These are phyloP conservation scores for Alligator sinensis DNA, from an alignment of 2,113 vertebrate genomes.

Conservation along the genomic window DNA sequence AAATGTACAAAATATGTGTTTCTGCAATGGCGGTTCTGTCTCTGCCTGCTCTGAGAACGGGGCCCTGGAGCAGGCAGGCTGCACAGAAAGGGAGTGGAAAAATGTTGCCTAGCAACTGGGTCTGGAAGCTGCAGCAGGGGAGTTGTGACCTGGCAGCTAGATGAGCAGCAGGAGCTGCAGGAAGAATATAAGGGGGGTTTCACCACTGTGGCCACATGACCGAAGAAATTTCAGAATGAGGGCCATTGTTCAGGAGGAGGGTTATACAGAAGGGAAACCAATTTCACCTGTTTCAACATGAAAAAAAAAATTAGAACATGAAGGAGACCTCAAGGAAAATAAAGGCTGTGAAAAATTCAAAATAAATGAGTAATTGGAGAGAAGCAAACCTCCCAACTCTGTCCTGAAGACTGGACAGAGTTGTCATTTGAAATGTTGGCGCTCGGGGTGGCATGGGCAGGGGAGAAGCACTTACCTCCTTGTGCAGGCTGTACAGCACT, in stretches of 20 bases:
- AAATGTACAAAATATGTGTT: not conserved
- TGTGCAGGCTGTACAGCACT: too few relatives aligned
- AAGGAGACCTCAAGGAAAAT: not conserved
- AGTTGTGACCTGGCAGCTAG: constrained; percentile 46
- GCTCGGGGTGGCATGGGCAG: too few relatives aligned
- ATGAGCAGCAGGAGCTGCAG: not conserved
- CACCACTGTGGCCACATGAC: not conserved
- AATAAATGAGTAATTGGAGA: not conserved
- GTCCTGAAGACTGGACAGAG: not conserved
- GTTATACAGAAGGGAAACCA: not conserved
- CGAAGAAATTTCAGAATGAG: not conserved
- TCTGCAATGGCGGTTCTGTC: constrained; percentile 27
- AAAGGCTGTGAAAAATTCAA: not conserved
- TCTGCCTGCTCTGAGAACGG: not conserved
- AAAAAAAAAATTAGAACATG: not conserved
- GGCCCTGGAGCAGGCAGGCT: not conserved
- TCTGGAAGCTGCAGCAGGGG: constrained; percentile 62
- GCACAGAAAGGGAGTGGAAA: constrained; percentile 29
- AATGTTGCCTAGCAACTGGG: constrained; percentile 69
- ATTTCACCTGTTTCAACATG: not conserved
- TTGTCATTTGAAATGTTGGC: too few relatives aligned
- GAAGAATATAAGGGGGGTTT: not conserved
- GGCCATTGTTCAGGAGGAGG: not conserved
- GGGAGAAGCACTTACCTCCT: too few relatives aligned
- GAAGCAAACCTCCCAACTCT: not conserved